Conservation (phyloP, 2,113 vertebrate genomes). For the Engraulis encrasicolus region DNA sequence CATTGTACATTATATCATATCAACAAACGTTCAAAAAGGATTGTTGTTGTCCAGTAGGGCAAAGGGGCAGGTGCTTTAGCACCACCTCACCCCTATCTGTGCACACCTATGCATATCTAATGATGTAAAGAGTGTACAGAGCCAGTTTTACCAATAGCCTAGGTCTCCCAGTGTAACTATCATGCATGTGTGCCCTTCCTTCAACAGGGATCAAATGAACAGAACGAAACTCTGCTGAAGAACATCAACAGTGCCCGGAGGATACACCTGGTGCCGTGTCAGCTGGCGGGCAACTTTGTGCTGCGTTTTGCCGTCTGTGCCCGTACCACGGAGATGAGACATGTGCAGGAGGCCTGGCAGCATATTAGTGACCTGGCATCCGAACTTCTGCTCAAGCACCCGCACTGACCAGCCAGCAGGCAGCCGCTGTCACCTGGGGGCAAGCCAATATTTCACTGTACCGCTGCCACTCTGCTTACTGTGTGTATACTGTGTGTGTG, state of each 20-base stretch:
- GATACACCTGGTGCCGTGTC: slow-evolving; percentile 92
- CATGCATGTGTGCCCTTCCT: background rate
- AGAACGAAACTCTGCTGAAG: slow-evolving; percentile 86
- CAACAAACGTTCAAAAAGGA: no score
- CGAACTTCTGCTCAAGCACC: slow-evolving; percentile 67
- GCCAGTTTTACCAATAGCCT: no score
- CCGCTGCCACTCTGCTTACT: background rate
- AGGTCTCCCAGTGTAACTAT: no score
- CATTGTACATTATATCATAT: no score
- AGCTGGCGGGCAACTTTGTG: slow-evolving; percentile 82
- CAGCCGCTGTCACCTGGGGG: no score
- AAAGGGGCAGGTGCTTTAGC: no score
- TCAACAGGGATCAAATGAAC: slow-evolving; percentile 82
- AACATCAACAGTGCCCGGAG: slow-evolving; percentile 80
- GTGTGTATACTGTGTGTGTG: background rate
- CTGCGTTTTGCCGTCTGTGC: slow-evolving; percentile 89
- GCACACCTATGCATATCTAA: no score
- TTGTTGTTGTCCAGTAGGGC: no score
- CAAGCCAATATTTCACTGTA: no score
- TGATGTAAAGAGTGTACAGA: no score
- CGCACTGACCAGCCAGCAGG: background rate
- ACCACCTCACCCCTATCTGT: no score
- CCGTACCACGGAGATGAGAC: slow-evolving; percentile 77
- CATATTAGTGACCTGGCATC: slow-evolving; percentile 82
- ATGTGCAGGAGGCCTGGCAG: slow-evolving; percentile 85